Evolutionary conservation across 2,113 vertebrate genomes (phyloP).

Genomic region (Mixornis gularis): DNA sequence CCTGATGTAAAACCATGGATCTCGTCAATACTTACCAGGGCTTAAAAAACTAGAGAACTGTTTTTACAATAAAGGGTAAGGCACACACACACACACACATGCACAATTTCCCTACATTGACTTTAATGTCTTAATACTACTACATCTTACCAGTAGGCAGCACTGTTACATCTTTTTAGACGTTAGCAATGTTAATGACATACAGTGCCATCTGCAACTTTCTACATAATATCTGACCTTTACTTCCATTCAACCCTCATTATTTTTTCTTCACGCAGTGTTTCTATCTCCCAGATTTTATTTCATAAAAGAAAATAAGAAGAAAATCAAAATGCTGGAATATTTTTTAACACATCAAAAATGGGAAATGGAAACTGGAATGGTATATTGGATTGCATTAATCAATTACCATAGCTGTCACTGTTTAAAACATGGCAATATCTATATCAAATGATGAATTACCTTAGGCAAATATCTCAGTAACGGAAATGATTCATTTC

Average conservation of each 20-base stretch:
- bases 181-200: conserved; percentile 59
- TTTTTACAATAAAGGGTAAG: not conserved
- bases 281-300: conserved; percentile 66
- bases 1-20: not conserved
- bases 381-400: conserved; percentile 14
- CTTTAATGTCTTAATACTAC: conserved; percentile 61
- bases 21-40: not conserved
- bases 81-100: not conserved
- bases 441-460: conserved; percentile 20
- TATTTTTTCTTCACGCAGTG: conserved; percentile 71
- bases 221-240: conserved; percentile 71
- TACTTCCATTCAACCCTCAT: conserved; percentile 72
- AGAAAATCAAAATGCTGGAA: conserved; percentile 52
- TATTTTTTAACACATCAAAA: conserved; percentile 42
- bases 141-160: conserved; percentile 73
- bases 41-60: not conserved
- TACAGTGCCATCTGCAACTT: conserved; percentile 72
- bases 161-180: conserved; percentile 71
- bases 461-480: conserved; percentile 2
- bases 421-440: conserved; percentile 16
- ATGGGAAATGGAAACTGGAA: conserved; percentile 8
- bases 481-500: not conserved
- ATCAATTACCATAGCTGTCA: conserved; percentile 20
- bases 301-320: conserved; percentile 63
- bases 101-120: not conserved